phyloP scores from a whole-genome alignment of 2,888 invertebrate genomes.

The Ophraella communa region DNA sequence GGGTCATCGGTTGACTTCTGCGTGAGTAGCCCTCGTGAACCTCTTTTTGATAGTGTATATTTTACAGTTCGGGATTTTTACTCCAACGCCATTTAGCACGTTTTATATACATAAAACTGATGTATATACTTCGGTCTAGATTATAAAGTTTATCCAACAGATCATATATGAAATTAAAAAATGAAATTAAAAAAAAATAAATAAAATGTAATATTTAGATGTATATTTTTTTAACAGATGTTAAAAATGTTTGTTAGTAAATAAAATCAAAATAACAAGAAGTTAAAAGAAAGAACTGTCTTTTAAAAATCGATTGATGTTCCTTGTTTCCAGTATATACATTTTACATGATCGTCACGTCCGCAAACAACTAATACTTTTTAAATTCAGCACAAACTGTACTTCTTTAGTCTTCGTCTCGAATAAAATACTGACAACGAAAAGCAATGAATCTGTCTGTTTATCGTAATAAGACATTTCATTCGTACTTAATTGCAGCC shows the following conservation, averaged over 20 bases:
- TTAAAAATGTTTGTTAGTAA: too few relatives aligned
- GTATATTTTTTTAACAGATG: too few relatives aligned
- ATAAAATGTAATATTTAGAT: too few relatives aligned
- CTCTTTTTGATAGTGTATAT: constrained; percentile 15
- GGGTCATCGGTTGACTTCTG: constrained; percentile 18
- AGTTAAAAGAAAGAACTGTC: too few relatives aligned
- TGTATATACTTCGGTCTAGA: background rate
- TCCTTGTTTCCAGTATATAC: background rate
- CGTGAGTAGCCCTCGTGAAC: constrained; percentile 11
- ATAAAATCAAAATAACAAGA: too few relatives aligned
- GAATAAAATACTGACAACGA: background rate
- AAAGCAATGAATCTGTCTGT: background rate
- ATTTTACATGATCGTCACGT: background rate
- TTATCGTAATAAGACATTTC: constrained; percentile 1
- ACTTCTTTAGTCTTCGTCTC: background rate
- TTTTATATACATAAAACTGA: background rate
- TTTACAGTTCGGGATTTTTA: constrained; percentile 15
- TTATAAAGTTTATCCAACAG: background rate
- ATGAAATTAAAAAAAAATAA: too few relatives aligned
- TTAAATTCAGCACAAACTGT: constrained; percentile 1
- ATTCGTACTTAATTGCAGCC: constrained; percentile 14
- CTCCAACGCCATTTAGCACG: constrained; percentile 12
- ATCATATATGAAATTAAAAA: too few relatives aligned
- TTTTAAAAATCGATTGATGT: background rate
- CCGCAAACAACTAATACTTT: background rate